phyloP scores from a whole-genome alignment of 2,113 vertebrate genomes.

The Pedetes capensis region DNA sequence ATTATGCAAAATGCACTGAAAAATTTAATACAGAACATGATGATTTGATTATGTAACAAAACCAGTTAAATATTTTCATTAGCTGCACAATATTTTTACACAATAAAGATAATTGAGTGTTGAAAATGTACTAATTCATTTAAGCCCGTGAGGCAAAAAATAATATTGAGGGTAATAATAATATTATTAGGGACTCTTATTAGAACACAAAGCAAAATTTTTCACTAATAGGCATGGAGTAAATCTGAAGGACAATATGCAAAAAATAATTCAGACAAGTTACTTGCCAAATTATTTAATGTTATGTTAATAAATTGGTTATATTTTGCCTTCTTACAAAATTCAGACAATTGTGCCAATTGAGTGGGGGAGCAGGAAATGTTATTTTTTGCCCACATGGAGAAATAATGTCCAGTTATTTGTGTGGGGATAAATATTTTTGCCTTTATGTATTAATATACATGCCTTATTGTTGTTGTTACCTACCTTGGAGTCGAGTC shows the following conservation, averaged over 20 bases:
- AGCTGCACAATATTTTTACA: conserved; percentile 63
- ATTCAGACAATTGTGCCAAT: background rate
- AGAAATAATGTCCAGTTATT: background rate
- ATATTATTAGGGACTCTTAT: conserved; percentile 1
- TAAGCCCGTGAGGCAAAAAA: conserved; percentile 63
- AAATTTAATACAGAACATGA: conserved; percentile 51
- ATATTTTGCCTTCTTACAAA: background rate
- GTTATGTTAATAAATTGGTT: conserved; percentile 28
- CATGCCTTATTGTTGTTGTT: no score
- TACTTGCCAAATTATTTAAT: conserved; percentile 54
- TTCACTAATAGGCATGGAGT: background rate
- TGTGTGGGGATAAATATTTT: no score
- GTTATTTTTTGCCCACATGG: background rate
- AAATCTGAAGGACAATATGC: background rate
- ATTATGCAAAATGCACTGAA: conserved; percentile 67
- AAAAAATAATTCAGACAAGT: background rate
- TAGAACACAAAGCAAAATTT: conserved; percentile 15
- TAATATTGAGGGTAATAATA: conserved; percentile 48
- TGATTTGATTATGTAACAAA: conserved; percentile 71
- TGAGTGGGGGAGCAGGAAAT: background rate
- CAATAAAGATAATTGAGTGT: conserved; percentile 69
- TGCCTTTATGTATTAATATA: no score
- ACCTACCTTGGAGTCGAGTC: no score
- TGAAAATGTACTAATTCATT: conserved; percentile 72
- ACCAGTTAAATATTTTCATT: conserved; percentile 67